Percentiles rank a stretch among this genome's conserved stretches.
phyloP scores from a whole-genome alignment of 1,140 invertebrate genomes.

The Batillaria attramentaria region DNA sequence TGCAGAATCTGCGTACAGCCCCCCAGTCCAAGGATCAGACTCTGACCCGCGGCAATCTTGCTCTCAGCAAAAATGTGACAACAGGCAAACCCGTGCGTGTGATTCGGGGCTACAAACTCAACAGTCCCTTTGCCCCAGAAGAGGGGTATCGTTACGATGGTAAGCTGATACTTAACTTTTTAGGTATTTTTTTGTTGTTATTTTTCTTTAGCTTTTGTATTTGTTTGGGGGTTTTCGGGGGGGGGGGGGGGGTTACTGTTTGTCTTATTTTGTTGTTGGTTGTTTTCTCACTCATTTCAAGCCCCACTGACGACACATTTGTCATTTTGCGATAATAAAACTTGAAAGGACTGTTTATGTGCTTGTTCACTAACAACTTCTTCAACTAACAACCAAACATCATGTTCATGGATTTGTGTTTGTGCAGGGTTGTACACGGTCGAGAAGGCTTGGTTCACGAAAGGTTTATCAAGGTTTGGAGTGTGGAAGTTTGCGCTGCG shows the following conservation, averaged over 20 bases:
- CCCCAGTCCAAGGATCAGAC: constrained; percentile 72
- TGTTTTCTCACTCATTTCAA: neutral
- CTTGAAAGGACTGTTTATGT: neutral
- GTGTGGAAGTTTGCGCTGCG: constrained; percentile 71
- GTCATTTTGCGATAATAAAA: neutral
- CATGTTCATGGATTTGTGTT: neutral
- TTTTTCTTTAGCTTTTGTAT: neutral
- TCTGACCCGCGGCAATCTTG: constrained; percentile 66
- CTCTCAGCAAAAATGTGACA: constrained; percentile 65
- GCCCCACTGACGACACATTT: neutral
- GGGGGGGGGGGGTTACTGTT: neutral
- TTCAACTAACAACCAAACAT: neutral
- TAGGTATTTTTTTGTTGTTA: neutral
- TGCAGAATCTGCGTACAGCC: constrained; percentile 71
- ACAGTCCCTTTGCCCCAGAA: constrained; percentile 68
- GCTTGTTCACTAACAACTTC: neutral
- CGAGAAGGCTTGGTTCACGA: constrained; percentile 67
- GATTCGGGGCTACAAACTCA: constrained; percentile 72
- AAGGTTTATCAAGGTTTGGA: constrained; percentile 65
- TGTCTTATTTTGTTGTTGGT: neutral
- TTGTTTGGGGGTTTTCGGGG: neutral
- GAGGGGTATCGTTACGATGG: constrained; percentile 71
- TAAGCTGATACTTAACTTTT: constrained; percentile 30
- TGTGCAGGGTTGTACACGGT: constrained; percentile 67
- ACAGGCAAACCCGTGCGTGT: constrained; percentile 69